phyloP scores from a whole-genome alignment of 2,888 invertebrate species.

The Platycheirus rosarum region DNA sequence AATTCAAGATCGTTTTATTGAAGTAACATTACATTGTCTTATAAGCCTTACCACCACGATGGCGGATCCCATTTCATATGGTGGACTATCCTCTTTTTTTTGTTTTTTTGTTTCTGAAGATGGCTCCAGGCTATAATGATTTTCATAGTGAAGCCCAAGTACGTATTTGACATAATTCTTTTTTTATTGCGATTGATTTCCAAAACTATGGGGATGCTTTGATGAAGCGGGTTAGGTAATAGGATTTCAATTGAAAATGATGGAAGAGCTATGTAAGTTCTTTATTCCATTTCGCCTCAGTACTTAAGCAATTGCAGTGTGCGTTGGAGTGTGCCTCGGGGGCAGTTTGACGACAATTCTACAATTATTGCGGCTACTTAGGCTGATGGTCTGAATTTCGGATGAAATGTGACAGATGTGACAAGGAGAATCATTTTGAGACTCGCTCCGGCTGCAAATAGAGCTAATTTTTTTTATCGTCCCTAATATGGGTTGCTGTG shows the following conservation, averaged over 20 bases:
- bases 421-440: conserved; percentile 30
- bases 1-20: conserved; percentile 14
- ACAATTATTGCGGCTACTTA: conserved; percentile 72
- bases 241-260: conserved; percentile 57
- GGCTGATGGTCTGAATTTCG: conserved; percentile 43
- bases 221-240: conserved; percentile 46
- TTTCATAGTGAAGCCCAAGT: conserved; percentile 37
- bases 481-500: conserved; percentile 47
- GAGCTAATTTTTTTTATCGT: conserved; percentile 62
- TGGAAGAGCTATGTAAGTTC: not conserved
- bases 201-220: conserved; percentile 30
- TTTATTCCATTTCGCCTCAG: conserved; percentile 7
- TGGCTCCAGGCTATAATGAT: conserved; percentile 46
- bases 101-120: conserved; percentile 2
- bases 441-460: conserved; percentile 34
- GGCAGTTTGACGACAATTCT: conserved; percentile 54
- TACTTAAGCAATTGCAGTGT: conserved; percentile 77
- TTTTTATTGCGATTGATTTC: conserved; percentile 20
- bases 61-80: conserved; percentile 6
- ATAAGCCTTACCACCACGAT: not conserved
- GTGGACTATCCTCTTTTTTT: conserved; percentile 6
- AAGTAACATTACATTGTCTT: conserved; percentile 9
- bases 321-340: conserved; percentile 76
- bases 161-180: conserved; percentile 2
- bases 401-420: conserved; percentile 70